Percentiles rank a stretch among this genome's conserved stretches.
phyloP scores from a whole-genome alignment of 2,888 invertebrate species.

The Eupithecia pulchellata region DNA sequence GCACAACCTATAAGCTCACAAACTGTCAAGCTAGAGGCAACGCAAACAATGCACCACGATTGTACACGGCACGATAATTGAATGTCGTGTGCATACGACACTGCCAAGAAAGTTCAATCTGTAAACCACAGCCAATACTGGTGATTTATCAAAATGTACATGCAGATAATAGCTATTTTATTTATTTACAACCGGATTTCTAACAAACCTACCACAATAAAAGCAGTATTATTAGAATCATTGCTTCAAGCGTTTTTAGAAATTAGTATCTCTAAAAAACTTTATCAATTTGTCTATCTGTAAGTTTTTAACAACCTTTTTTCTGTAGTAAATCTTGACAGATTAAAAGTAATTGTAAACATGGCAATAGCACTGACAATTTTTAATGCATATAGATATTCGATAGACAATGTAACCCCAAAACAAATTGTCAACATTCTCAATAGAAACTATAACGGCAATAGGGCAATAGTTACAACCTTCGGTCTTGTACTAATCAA shows the following conservation, averaged over 20 bases:
- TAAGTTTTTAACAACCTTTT: background rate
- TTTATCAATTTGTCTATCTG: background rate
- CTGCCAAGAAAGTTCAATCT: slow-evolving; percentile 25
- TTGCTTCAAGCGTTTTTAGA: too few relatives aligned
- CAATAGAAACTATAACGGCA: background rate
- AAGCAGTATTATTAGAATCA: too few relatives aligned
- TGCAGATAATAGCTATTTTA: background rate
- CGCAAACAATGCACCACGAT: slow-evolving; percentile 42
- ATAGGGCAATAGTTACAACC: background rate
- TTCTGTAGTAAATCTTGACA: background rate
- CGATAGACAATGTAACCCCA: background rate
- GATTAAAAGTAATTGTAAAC: background rate
- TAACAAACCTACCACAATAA: background rate
- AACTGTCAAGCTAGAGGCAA: slow-evolving; percentile 15
- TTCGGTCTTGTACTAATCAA: background rate
- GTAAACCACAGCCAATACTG: slow-evolving; percentile 9
- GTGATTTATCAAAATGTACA: background rate
- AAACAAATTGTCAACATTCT: background rate
- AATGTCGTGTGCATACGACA: slow-evolving; percentile 53
- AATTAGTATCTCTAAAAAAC: too few relatives aligned
- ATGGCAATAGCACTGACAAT: background rate
- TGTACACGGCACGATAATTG: slow-evolving; percentile 52
- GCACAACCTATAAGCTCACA: background rate
- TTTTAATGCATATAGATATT: background rate
- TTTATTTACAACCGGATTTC: background rate